These are phyloP conservation scores for Myathropa florea DNA, from an alignment of 2,888 invertebrate genomes.

Conservation along the genomic window DNA sequence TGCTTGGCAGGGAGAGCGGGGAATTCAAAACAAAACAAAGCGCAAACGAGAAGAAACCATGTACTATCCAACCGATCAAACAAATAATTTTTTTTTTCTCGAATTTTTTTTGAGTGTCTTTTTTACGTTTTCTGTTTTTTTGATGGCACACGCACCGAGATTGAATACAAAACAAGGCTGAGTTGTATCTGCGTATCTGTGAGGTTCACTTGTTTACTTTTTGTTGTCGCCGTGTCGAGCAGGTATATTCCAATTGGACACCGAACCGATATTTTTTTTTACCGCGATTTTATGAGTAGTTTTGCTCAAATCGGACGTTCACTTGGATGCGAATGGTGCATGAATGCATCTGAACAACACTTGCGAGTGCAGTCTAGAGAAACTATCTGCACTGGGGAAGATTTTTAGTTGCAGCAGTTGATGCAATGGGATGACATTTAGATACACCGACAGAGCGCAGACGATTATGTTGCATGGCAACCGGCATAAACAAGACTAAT, in stretches of 20 bases:
- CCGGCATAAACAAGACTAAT: slow-evolving; percentile 78
- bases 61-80: slow-evolving; percentile 28
- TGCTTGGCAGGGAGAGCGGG: slow-evolving; percentile 44
- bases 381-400: slow-evolving; percentile 20
- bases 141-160: slow-evolving; percentile 57
- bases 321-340: slow-evolving; percentile 21
- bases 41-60: slow-evolving; percentile 16
- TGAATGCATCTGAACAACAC: slow-evolving; percentile 1
- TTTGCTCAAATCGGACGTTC: slow-evolving; percentile 9
- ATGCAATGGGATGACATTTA: slow-evolving; percentile 61
- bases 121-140: slow-evolving; percentile 21
- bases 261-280: slow-evolving; percentile 41
- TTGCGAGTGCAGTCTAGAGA: background rate
- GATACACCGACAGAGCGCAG: slow-evolving; percentile 55
- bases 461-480: slow-evolving; percentile 75
- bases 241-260: slow-evolving; percentile 51
- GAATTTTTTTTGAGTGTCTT: background rate
- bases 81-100: slow-evolving; percentile 6
- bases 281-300: background rate
- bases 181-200: slow-evolving; percentile 34
- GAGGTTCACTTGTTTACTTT: slow-evolving; percentile 68
- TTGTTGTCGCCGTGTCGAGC: slow-evolving; percentile 36
- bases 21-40: slow-evolving; percentile 62
- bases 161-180: background rate
- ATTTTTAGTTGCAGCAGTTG: slow-evolving; percentile 32